Conservation (phyloP, 1,140 invertebrate genomes). For the Drosophila ironensis region DNA sequence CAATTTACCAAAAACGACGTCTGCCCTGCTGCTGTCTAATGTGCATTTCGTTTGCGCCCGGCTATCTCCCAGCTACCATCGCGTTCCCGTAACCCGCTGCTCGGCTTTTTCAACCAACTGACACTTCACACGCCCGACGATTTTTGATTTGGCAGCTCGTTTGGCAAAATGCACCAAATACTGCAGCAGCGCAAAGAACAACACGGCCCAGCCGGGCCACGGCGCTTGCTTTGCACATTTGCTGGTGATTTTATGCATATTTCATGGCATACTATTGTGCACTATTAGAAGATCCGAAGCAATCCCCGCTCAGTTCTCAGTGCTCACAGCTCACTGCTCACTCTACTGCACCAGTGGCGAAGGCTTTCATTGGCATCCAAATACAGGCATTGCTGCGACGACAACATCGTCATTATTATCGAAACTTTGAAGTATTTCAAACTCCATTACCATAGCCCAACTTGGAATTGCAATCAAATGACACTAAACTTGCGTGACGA, state of each 20-base stretch:
- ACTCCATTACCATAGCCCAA: slow-evolving; percentile 76
- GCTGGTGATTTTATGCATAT: slow-evolving; percentile 68
- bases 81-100: not conserved
- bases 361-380: slow-evolving; percentile 27
- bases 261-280: slow-evolving; percentile 52
- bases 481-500: slow-evolving; percentile 64
- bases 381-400: slow-evolving; percentile 14
- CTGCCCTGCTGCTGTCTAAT: slow-evolving; percentile 37
- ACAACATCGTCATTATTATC: slow-evolving; percentile 23
- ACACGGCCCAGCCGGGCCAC: slow-evolving; percentile 3
- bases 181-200: slow-evolving; percentile 2
- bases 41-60: slow-evolving; percentile 16
- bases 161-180: slow-evolving; percentile 47
- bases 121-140: slow-evolving; percentile 58
- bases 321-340: slow-evolving; percentile 30
- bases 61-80: not conserved
- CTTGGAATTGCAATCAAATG: slow-evolving; percentile 74
- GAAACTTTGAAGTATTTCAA: slow-evolving; percentile 76
- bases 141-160: slow-evolving; percentile 74
- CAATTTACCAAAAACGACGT: slow-evolving; percentile 35
- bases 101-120: slow-evolving; percentile 21
- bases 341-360: slow-evolving; percentile 26
- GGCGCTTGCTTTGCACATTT: slow-evolving; percentile 40
- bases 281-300: slow-evolving; percentile 28
- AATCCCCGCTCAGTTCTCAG: not conserved